phyloP scores from a whole-genome alignment of 2,797 vertebrate species.

The Malurus leucopterus region DNA sequence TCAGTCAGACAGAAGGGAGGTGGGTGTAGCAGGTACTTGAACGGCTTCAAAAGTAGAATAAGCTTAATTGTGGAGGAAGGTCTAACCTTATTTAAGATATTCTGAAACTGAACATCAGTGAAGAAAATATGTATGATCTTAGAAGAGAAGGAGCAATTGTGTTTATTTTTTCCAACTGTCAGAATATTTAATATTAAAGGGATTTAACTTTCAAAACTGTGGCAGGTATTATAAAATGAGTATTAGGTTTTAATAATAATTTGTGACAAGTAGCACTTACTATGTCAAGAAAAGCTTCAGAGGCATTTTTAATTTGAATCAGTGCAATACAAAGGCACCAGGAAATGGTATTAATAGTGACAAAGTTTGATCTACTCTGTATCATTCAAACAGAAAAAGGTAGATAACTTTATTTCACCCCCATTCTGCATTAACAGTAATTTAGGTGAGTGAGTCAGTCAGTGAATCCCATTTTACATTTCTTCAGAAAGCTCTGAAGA shows the following conservation, averaged over 20 bases:
- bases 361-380: neutral
- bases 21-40: neutral
- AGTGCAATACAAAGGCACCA: neutral
- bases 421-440: neutral
- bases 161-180: neutral
- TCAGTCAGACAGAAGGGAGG: neutral
- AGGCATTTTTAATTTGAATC: neutral
- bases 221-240: neutral
- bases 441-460: neutral
- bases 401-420: neutral
- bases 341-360: neutral
- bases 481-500: neutral
- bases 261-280: neutral
- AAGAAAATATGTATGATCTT: neutral
- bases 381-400: neutral
- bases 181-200: neutral
- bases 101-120: neutral
- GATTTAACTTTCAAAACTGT: neutral
- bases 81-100: neutral
- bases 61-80: neutral
- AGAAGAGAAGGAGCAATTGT: neutral
- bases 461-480: neutral
- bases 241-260: neutral
- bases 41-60: neutral
- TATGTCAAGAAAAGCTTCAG: neutral